phyloP scores from a whole-genome alignment of 2,113 vertebrate species.

The Tyrannus savana region DNA sequence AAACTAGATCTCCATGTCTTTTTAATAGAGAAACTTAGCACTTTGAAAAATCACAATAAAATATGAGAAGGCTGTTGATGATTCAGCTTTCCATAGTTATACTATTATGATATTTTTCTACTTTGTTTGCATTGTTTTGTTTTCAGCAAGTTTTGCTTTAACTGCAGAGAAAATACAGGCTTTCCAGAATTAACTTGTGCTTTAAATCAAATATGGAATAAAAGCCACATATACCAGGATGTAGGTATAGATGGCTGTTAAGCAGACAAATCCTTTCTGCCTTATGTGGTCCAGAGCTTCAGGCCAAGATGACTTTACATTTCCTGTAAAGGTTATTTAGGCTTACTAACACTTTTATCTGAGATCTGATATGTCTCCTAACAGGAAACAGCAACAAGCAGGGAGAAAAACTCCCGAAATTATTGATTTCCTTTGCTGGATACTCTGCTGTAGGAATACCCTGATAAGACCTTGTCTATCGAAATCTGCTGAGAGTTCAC shows the following conservation, averaged over 20 bases:
- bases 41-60: constrained; percentile 65
- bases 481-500: background rate
- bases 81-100: constrained; percentile 59
- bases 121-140: constrained; percentile 37
- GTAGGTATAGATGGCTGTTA: background rate
- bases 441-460: background rate
- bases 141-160: constrained; percentile 46
- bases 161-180: background rate
- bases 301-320: constrained; percentile 16
- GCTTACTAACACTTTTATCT: constrained; percentile 27
- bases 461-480: background rate
- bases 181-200: background rate
- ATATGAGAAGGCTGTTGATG: constrained; percentile 49
- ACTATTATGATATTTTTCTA: constrained; percentile 31
- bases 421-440: constrained; percentile 30
- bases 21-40: constrained; percentile 74
- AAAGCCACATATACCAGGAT: background rate
- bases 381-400: constrained; percentile 19
- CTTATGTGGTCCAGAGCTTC: constrained; percentile 2
- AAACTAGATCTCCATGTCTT: constrained; percentile 74
- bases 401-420: background rate
- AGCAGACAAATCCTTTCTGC: background rate
- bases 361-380: background rate
- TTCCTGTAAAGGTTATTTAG: constrained; percentile 47
- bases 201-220: background rate